Percentiles rank a stretch among this genome's conserved stretches.
Evolutionary conservation across 1,140 invertebrate genomes (phyloP).

Genomic region (Scaptomyza hsui): DNA sequence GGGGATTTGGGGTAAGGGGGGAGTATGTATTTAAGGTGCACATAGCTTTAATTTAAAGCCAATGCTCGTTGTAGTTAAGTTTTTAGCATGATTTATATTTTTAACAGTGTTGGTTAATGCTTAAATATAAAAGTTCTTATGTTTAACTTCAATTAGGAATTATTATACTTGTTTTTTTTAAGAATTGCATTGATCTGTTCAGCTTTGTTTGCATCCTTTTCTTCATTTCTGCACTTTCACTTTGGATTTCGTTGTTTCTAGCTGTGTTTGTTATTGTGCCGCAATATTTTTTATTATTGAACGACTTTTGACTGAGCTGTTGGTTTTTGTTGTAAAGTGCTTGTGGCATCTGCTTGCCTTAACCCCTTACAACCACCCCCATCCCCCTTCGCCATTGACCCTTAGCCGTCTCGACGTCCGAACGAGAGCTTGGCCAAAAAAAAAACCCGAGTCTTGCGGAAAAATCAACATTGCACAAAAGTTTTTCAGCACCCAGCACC

Average conservation of each 20-base stretch:
- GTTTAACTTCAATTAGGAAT: too few relatives aligned
- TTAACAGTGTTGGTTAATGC: too few relatives aligned
- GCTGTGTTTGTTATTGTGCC: slow-evolving; percentile 38
- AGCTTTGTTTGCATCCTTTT: background rate
- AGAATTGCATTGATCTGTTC: background rate
- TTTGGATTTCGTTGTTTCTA: slow-evolving; percentile 24
- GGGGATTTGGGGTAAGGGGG: too few relatives aligned
- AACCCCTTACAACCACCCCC: slow-evolving; percentile 1
- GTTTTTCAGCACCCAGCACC: slow-evolving; percentile 49
- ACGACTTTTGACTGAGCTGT: slow-evolving; percentile 73
- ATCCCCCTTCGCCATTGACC: too few relatives aligned
- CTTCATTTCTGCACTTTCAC: slow-evolving; percentile 46
- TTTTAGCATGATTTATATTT: too few relatives aligned
- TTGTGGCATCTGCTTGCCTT: slow-evolving; percentile 45
- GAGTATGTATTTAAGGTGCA: background rate
- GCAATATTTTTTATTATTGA: slow-evolving; percentile 80
- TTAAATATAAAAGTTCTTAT: too few relatives aligned
- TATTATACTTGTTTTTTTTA: background rate
- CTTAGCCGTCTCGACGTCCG: slow-evolving; percentile 51
- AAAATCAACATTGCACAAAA: slow-evolving; percentile 83
- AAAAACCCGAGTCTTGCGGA: slow-evolving; percentile 79
- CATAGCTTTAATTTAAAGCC: too few relatives aligned
- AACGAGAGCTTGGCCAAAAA: slow-evolving; percentile 58
- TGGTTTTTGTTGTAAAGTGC: slow-evolving; percentile 70
- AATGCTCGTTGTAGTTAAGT: too few relatives aligned